These are phyloP conservation scores for Thinocorus orbignyianus DNA, from an alignment of 2,113 vertebrate genomes.

Conservation along the genomic window DNA sequence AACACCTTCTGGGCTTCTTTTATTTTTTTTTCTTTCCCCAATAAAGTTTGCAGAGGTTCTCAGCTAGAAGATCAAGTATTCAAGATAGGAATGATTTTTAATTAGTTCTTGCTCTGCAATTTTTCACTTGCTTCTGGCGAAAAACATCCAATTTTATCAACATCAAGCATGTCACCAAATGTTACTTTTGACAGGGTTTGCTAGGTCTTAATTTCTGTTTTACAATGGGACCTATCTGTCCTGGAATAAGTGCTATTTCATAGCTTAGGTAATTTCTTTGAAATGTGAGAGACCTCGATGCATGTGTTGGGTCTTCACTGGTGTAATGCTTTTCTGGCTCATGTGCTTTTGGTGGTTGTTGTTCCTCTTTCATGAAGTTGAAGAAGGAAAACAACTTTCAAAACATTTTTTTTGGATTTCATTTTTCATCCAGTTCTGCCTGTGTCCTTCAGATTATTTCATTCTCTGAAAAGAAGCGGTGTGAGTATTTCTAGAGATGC, in stretches of 20 bases:
- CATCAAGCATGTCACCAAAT: neutral
- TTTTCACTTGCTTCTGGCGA: neutral
- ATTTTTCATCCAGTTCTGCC: neutral
- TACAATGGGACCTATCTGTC: neutral
- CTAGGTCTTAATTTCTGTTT: neutral
- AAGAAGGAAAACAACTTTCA: neutral
- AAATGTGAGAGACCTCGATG: neutral
- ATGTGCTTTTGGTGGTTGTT: neutral
- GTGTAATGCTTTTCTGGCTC: neutral
- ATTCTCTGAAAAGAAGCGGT: neutral
- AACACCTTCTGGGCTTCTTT: neutral
- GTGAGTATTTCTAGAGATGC: neutral
- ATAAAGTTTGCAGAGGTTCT: neutral
- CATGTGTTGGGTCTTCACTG: neutral
- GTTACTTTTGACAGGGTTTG: neutral
- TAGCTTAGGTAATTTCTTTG: neutral
- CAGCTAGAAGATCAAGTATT: neutral
- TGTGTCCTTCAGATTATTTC: neutral
- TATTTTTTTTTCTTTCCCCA: neutral
- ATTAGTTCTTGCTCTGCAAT: neutral
- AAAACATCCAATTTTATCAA: neutral
- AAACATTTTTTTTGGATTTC: neutral
- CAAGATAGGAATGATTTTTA: neutral
- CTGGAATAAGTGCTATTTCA: neutral
- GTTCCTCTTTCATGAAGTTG: neutral